A percentile compares a stretch with the other conserved stretches of the same genome.
Conservation (phyloP, 2,888 invertebrate genomes). For the Nephrotoma guestfalica region DNA sequence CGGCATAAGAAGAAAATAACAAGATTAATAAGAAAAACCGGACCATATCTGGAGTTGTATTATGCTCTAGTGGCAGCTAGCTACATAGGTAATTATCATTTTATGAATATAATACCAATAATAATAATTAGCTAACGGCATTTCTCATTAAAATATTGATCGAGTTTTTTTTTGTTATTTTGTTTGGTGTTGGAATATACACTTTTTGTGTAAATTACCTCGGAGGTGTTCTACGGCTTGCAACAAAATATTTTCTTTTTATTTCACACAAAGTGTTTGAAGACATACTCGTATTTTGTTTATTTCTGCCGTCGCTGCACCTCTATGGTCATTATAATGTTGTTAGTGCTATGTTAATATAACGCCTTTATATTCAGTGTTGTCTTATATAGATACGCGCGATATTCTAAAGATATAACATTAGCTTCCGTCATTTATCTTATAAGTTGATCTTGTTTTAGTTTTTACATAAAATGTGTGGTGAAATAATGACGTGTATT, state of each 20-base stretch:
- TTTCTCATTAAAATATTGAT: background rate
- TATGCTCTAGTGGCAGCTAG: background rate
- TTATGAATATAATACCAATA: background rate
- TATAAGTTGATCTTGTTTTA: background rate
- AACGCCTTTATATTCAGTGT: background rate
- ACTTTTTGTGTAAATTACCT: background rate
- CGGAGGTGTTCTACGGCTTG: background rate
- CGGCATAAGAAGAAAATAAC: background rate
- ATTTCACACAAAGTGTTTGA: background rate
- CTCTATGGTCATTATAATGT: background rate
- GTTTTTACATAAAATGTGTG: too few relatives aligned
- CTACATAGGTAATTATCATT: background rate
- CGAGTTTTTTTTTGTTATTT: background rate
- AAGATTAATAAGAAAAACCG: background rate
- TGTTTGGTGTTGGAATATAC: background rate
- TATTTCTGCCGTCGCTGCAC: too few relatives aligned
- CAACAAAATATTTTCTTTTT: background rate
- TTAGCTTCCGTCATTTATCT: background rate
- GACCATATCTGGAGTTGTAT: background rate
- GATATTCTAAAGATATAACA: background rate
- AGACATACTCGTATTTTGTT: background rate
- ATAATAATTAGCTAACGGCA: background rate
- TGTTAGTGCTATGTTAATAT: background rate
- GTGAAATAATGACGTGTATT: too few relatives aligned
- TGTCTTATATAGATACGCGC: background rate